Evolutionary conservation across 2,797 vertebrate genomes (phyloP).

Genomic region (Trachurus trachurus): DNA sequence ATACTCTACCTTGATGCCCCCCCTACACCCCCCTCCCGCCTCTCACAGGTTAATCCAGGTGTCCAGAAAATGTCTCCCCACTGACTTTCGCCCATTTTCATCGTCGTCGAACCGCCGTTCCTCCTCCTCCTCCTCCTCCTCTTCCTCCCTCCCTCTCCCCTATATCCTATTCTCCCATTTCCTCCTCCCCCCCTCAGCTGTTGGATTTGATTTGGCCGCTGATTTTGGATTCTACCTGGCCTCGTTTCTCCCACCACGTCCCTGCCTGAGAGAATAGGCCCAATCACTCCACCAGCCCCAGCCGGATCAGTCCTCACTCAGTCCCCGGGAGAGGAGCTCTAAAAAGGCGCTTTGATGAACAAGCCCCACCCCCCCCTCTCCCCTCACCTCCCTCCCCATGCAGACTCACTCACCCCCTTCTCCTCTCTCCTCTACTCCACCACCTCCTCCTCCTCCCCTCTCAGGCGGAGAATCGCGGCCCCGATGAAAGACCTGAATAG

Average conservation of each 20-base stretch:
- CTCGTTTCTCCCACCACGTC: slow-evolving; percentile 76
- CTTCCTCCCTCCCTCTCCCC: background rate
- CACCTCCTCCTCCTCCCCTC: slow-evolving; percentile 58
- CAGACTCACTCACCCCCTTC: slow-evolving; percentile 79
- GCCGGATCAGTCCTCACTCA: slow-evolving; percentile 80
- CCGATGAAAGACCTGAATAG: slow-evolving; percentile 93
- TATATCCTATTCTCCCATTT: background rate
- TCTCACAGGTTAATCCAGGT: slow-evolving; percentile 69
- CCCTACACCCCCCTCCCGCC: background rate
- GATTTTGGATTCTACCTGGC: slow-evolving; percentile 84
- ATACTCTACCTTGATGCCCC: background rate
- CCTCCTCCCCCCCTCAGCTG: slow-evolving; percentile 18
- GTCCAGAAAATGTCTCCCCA: slow-evolving; percentile 50
- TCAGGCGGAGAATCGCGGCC: slow-evolving; percentile 81
- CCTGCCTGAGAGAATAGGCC: slow-evolving; percentile 80
- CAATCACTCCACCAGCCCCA: slow-evolving; percentile 82
- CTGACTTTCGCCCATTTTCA: slow-evolving; percentile 65
- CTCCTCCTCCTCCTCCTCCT: background rate
- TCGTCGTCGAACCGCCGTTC: slow-evolving; percentile 27
- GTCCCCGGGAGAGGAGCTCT: slow-evolving; percentile 81
- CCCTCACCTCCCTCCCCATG: slow-evolving; percentile 63
- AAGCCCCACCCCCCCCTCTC: slow-evolving; percentile 81
- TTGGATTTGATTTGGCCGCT: slow-evolving; percentile 77
- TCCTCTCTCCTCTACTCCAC: background rate
- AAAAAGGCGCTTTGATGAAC: slow-evolving; percentile 95